These are phyloP conservation scores for Thunnus albacares DNA, from an alignment of 2,797 vertebrate species.

Conservation along the genomic window DNA sequence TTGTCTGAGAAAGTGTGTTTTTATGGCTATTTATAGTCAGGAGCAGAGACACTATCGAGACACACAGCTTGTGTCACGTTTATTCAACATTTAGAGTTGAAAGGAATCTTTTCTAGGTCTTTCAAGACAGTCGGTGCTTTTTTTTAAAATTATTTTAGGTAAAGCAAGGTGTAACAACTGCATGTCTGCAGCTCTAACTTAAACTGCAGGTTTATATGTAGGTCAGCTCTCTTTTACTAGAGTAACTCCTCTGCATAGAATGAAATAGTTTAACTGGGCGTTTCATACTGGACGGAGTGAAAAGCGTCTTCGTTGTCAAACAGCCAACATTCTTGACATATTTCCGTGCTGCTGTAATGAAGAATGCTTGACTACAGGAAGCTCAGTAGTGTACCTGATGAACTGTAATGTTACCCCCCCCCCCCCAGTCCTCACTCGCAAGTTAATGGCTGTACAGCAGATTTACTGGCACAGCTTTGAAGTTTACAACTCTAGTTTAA, in stretches of 20 bases:
- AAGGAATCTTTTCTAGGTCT: constrained; percentile 55
- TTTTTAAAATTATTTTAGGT: neutral
- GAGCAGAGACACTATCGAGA: constrained; percentile 33
- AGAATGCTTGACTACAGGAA: constrained; percentile 72
- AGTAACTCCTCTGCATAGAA: constrained; percentile 43
- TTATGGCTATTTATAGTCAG: constrained; percentile 75
- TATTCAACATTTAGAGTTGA: constrained; percentile 43
- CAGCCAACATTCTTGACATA: constrained; percentile 83
- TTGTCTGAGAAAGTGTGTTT: constrained; percentile 65
- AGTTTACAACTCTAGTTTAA: constrained; percentile 61
- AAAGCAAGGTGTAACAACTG: neutral
- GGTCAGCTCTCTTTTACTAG: constrained; percentile 31
- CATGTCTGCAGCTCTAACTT: constrained; percentile 10
- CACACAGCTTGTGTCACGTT: constrained; percentile 15
- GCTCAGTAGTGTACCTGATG: constrained; percentile 71
- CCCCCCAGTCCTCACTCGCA: constrained; percentile 13
- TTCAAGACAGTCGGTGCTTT: constrained; percentile 26
- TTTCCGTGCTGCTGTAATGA: constrained; percentile 75
- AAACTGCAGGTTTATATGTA: constrained; percentile 7
- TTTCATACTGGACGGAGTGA: constrained; percentile 61
- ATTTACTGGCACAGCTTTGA: constrained; percentile 61
- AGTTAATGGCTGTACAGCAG: constrained; percentile 57
- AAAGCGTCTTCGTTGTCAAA: constrained; percentile 67
- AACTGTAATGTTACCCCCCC: constrained; percentile 61
- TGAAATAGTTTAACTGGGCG: constrained; percentile 64